Percentiles rank a stretch among this genome's conserved stretches.
Conservation (phyloP, 1,140 invertebrate species). For the Cydia amplana region DNA sequence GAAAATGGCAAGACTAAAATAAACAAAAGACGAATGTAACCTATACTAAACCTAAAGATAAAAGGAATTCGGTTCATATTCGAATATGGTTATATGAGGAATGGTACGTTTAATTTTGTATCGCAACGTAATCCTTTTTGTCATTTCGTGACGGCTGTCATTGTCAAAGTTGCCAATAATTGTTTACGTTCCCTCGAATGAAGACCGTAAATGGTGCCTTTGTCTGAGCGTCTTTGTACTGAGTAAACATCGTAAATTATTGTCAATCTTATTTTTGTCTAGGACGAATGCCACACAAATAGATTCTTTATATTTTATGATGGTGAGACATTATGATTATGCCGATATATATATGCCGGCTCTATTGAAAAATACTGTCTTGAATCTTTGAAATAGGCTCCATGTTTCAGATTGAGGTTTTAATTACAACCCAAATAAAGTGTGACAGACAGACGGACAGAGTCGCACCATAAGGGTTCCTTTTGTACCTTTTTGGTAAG, state of each 20-base stretch:
- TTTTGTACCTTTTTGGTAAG: too few relatives aligned
- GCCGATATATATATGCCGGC: too few relatives aligned
- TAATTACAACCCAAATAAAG: too few relatives aligned
- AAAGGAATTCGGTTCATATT: slow-evolving; percentile 41
- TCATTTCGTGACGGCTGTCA: slow-evolving; percentile 69
- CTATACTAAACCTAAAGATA: slow-evolving; percentile 38
- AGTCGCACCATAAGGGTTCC: too few relatives aligned
- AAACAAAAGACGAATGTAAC: slow-evolving; percentile 1
- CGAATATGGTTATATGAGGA: not conserved
- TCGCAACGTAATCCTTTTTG: slow-evolving; percentile 69
- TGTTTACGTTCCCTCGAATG: slow-evolving; percentile 69
- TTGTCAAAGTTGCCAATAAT: slow-evolving; percentile 72
- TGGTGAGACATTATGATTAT: slow-evolving; percentile 34
- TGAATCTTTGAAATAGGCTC: not conserved
- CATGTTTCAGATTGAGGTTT: too few relatives aligned
- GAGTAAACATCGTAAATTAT: slow-evolving; percentile 74
- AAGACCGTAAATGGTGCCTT: slow-evolving; percentile 69
- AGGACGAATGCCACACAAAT: slow-evolving; percentile 52
- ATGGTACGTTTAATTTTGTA: slow-evolving; percentile 39
- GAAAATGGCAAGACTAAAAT: slow-evolving; percentile 58
- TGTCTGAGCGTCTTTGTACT: slow-evolving; percentile 61
- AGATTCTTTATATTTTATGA: slow-evolving; percentile 36
- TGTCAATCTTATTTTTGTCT: slow-evolving; percentile 58
- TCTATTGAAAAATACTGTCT: not conserved
- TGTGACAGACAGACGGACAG: too few relatives aligned